Evolutionary conservation across 2,888 invertebrate species (phyloP).

Genomic region (Oconnorella tubifera): DNA sequence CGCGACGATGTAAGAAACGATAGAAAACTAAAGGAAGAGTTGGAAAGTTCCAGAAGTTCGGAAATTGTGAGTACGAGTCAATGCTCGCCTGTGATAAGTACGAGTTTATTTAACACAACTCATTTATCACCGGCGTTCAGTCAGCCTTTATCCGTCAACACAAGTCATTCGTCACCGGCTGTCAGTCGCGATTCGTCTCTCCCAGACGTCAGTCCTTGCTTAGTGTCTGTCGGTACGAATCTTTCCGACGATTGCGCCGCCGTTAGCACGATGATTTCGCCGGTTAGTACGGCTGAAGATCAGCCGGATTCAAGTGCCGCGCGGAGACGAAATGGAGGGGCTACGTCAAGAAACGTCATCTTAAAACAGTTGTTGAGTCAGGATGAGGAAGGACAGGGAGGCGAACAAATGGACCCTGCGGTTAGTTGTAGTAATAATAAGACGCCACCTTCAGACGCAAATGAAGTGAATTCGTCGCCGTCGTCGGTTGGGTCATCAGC

Average conservation of each 20-base stretch:
- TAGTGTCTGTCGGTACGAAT: too few relatives aligned
- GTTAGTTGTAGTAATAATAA: neutral
- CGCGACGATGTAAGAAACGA: too few relatives aligned
- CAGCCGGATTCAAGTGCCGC: neutral
- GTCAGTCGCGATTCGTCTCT: too few relatives aligned
- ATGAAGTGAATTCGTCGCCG: neutral
- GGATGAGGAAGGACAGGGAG: slow-evolving; percentile 7
- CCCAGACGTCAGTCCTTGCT: too few relatives aligned
- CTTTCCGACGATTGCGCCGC: too few relatives aligned
- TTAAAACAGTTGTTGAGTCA: slow-evolving; percentile 26
- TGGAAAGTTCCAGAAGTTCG: too few relatives aligned
- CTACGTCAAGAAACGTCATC: slow-evolving; percentile 14
- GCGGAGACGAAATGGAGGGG: neutral
- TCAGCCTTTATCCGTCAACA: too few relatives aligned
- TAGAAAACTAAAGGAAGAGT: too few relatives aligned
- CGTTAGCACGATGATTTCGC: neutral
- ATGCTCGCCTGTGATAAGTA: neutral
- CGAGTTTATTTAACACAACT: too few relatives aligned
- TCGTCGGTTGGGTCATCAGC: neutral
- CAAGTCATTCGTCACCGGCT: too few relatives aligned
- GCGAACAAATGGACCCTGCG: slow-evolving; percentile 1
- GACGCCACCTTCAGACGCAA: too few relatives aligned
- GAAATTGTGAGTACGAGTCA: slow-evolving; percentile 1
- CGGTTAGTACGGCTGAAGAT: neutral
- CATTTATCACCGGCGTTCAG: too few relatives aligned